Percentiles rank a stretch among this genome's conserved stretches.
Conservation (phyloP, 2,888 invertebrate genomes). For the Pachydiplax longipennis region DNA sequence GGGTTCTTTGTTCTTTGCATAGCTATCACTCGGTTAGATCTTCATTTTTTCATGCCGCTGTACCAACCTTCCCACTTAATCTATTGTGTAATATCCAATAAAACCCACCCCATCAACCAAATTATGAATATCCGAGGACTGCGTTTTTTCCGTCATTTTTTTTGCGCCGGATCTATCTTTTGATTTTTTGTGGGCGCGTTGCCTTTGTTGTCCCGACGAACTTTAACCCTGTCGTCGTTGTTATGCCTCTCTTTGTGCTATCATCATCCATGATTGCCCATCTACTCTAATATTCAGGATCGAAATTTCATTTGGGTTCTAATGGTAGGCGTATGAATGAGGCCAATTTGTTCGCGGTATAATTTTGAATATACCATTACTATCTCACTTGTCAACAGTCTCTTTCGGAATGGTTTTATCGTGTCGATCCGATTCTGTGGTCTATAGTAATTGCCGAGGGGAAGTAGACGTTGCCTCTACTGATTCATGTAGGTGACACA, state of each 20-base stretch:
- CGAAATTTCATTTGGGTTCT: background rate
- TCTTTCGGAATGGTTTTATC: background rate
- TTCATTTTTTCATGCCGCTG: background rate
- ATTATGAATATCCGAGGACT: background rate
- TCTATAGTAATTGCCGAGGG: too few species aligned
- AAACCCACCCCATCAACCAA: background rate
- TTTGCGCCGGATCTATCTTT: background rate
- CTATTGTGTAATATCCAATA: slow-evolving; percentile 10
- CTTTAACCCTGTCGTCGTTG: background rate
- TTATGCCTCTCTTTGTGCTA: background rate
- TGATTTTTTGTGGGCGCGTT: background rate
- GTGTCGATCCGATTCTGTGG: too few species aligned
- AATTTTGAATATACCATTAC: background rate
- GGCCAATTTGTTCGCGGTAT: background rate
- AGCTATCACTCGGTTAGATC: background rate
- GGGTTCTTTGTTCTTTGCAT: background rate
- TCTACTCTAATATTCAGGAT: background rate
- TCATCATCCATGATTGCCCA: background rate
- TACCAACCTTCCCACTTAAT: background rate
- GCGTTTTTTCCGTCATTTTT: background rate
- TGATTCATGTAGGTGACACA: too few species aligned
- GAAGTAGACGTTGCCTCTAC: too few species aligned
- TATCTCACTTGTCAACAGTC: too few species aligned
- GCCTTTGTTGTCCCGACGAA: background rate
- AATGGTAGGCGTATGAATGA: background rate